These are phyloP conservation scores for Takifugu bimaculatus DNA, from an alignment of 2,113 vertebrate genomes.

Conservation along the genomic window DNA sequence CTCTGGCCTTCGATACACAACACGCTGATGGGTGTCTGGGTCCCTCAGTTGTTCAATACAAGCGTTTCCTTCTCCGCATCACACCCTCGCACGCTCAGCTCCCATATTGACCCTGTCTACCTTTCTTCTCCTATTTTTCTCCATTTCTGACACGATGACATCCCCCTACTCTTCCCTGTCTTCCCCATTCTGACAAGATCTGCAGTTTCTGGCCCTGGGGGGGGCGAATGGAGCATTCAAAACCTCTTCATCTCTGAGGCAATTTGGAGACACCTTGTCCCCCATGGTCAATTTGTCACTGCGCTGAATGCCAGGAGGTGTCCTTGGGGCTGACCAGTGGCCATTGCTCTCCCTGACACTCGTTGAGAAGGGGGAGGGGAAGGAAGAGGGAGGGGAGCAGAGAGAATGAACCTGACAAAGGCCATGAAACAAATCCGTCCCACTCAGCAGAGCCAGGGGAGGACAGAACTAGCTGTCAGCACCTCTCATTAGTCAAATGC, in stretches of 20 bases:
- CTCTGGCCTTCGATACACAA: conserved; percentile 39
- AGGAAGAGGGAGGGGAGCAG: conserved; percentile 38
- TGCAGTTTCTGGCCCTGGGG: conserved; percentile 48
- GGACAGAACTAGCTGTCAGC: conserved; percentile 74
- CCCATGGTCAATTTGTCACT: conserved; percentile 73
- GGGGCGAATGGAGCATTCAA: conserved; percentile 48
- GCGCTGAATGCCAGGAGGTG: conserved; percentile 67
- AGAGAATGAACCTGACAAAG: conserved; percentile 66
- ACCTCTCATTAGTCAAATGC: conserved; percentile 79
- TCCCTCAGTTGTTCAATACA: conserved; percentile 32
- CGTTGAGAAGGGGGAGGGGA: conserved; percentile 22
- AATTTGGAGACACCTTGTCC: conserved; percentile 67
- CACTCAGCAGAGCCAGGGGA: conserved; percentile 74
- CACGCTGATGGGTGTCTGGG: conserved; percentile 45
- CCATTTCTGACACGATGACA: conserved; percentile 41
- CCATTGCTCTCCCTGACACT: conserved; percentile 73
- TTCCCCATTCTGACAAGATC: conserved; percentile 33
- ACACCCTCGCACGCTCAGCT: conserved; percentile 18
- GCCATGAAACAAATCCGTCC: conserved; percentile 72
- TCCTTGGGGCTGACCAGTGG: conserved; percentile 76
- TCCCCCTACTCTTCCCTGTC: conserved; percentile 11
- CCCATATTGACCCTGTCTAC: conserved; percentile 31
- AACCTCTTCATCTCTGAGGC: conserved; percentile 68
- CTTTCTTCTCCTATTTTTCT: conserved; percentile 25
- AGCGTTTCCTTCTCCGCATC: conserved; percentile 29